Conservation (phyloP, 2,797 vertebrate genomes). For the Antrozous pallidus region DNA sequence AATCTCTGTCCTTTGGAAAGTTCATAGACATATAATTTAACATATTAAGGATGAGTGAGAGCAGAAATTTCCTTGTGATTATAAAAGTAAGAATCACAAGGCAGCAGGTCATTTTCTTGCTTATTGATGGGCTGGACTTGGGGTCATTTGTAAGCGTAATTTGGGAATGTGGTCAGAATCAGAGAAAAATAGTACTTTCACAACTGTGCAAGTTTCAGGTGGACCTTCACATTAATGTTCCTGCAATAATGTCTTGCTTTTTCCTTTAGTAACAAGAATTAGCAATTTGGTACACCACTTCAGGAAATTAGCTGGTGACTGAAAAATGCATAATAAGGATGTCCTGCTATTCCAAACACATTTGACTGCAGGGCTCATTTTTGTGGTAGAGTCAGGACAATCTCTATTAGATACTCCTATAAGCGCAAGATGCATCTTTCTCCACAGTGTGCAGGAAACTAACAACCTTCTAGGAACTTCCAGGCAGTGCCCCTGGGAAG, state of each 20-base stretch:
- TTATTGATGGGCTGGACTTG: background rate
- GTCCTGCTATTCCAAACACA: background rate
- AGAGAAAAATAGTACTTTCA: background rate
- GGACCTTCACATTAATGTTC: background rate
- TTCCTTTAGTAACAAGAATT: background rate
- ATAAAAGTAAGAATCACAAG: conserved; percentile 5
- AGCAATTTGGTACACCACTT: background rate
- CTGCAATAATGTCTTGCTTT: background rate
- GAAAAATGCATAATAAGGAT: background rate
- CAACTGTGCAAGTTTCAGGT: background rate
- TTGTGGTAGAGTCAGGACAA: background rate
- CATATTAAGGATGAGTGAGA: conserved; percentile 34
- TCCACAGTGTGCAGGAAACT: background rate
- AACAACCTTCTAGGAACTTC: background rate
- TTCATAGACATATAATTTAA: background rate
- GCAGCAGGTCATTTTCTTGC: background rate
- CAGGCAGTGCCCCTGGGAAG: background rate
- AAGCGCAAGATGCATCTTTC: background rate
- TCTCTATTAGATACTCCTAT: background rate
- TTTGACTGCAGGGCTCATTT: background rate
- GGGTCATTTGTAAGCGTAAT: background rate
- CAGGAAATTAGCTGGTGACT: background rate
- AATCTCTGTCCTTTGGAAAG: conserved; percentile 52
- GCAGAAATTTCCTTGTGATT: conserved; percentile 13
- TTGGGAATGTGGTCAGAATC: background rate